These are phyloP conservation scores for Typhlichthys subterraneus DNA, from an alignment of 2,797 vertebrate genomes.

Conservation along the genomic window DNA sequence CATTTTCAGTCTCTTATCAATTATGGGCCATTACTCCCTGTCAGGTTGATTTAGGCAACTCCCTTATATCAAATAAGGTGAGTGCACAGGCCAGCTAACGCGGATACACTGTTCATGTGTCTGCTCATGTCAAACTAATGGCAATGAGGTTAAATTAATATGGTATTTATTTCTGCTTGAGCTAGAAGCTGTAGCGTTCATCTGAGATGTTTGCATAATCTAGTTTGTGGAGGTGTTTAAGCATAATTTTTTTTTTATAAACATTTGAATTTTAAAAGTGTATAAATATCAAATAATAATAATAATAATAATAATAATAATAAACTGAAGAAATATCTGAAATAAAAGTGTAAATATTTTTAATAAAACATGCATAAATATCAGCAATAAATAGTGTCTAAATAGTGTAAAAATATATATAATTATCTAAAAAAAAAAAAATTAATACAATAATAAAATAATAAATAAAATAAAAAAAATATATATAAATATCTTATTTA, in stretches of 20 bases:
- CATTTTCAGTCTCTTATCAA: conserved; percentile 71
- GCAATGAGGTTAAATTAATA: conserved; percentile 12
- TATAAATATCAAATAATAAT: too few species aligned
- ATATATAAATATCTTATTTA: too few species aligned
- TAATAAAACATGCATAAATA: too few species aligned
- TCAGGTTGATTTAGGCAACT: conserved; percentile 46
- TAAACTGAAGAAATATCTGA: too few species aligned
- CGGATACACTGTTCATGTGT: conserved; percentile 24
- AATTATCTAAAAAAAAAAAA: too few species aligned
- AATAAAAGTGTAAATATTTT: too few species aligned
- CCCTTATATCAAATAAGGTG: conserved; percentile 40
- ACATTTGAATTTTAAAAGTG: too few species aligned
- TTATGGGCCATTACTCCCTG: conserved; percentile 59
- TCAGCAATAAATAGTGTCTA: too few species aligned
- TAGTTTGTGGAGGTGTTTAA: background rate
- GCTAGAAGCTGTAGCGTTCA: background rate
- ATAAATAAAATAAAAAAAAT: too few species aligned
- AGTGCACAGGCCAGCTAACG: conserved; percentile 15
- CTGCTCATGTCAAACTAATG: background rate
- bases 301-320: too few species aligned
- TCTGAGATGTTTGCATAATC: background rate
- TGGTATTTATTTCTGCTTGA: conserved; percentile 1
- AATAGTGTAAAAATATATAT: too few species aligned
- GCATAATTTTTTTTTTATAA: background rate
- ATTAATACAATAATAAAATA: too few species aligned